A percentile compares a stretch with the other conserved stretches of the same genome.
phyloP scores from a whole-genome alignment of 2,888 invertebrate genomes.

The Brachycybe producta region DNA sequence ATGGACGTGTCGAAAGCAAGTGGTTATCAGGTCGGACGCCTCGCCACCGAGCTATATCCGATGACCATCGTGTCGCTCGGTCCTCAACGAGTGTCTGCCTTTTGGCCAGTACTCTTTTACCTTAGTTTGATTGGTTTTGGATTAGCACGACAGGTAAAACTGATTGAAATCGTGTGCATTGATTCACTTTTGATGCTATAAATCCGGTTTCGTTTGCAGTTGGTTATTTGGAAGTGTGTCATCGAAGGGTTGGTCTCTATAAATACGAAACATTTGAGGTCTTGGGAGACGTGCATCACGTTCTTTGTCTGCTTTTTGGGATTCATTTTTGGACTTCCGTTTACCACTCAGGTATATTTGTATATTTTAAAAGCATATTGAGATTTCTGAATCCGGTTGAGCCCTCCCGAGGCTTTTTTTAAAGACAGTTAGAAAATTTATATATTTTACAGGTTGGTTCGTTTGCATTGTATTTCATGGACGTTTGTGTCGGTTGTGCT shows the following conservation, averaged over 20 bases:
- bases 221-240: slow-evolving; percentile 84
- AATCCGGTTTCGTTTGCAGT: slow-evolving; percentile 35
- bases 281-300: slow-evolving; percentile 70
- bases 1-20: slow-evolving; percentile 12
- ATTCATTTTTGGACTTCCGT: slow-evolving; percentile 65
- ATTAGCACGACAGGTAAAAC: slow-evolving; percentile 58
- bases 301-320: slow-evolving; percentile 67
- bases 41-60: slow-evolving; percentile 81
- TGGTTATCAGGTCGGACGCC: slow-evolving; percentile 61
- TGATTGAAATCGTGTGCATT: background rate
- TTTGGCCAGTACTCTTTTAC: slow-evolving; percentile 79
- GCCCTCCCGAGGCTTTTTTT: background rate
- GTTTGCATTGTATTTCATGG: slow-evolving; percentile 67
- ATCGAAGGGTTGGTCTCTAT: slow-evolving; percentile 71
- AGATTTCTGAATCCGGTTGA: background rate
- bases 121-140: slow-evolving; percentile 73
- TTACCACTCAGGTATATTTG: slow-evolving; percentile 65
- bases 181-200: background rate
- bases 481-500: slow-evolving; percentile 65
- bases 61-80: slow-evolving; percentile 66
- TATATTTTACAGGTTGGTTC: slow-evolving; percentile 51
- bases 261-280: slow-evolving; percentile 53
- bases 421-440: background rate
- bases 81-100: slow-evolving; percentile 60
- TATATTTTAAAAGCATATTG: background rate